Percentiles rank a stretch among this genome's conserved stretches.
phyloP scores from a whole-genome alignment of 2,888 invertebrate species.

The Metellina segmentata region DNA sequence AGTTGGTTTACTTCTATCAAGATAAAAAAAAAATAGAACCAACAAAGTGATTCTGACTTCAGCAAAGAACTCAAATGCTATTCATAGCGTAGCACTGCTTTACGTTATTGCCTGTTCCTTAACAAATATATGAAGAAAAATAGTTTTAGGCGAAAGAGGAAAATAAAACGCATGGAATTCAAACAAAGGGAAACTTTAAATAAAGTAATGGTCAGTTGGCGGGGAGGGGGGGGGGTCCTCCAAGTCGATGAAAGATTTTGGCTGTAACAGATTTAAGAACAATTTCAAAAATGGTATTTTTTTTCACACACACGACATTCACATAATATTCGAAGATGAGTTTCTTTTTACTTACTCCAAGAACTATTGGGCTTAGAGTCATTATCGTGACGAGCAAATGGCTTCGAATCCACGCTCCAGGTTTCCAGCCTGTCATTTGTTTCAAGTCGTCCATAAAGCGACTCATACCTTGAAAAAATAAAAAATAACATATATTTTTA shows the following conservation, averaged over 20 bases:
- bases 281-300: background rate
- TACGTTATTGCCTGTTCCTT: too few relatives aligned
- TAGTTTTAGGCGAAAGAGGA: too few relatives aligned
- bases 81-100: too few relatives aligned
- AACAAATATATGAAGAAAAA: too few relatives aligned
- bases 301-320: background rate
- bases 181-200: background rate
- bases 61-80: too few relatives aligned
- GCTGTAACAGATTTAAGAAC: background rate
- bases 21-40: too few relatives aligned
- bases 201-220: background rate
- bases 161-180: too few relatives aligned
- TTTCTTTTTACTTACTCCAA: slow-evolving; percentile 53
- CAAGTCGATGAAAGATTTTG: background rate
- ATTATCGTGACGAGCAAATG: slow-evolving; percentile 77
- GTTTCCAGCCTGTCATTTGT: slow-evolving; percentile 77
- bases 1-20: too few relatives aligned
- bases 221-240: too few relatives aligned
- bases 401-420: slow-evolving; percentile 69
- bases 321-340: background rate
- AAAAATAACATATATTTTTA: background rate
- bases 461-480: slow-evolving; percentile 68
- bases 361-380: slow-evolving; percentile 73
- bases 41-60: too few relatives aligned
- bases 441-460: slow-evolving; percentile 74